Conservation (phyloP, 2,113 vertebrate genomes). For the Melanostigma gelatinosum region DNA sequence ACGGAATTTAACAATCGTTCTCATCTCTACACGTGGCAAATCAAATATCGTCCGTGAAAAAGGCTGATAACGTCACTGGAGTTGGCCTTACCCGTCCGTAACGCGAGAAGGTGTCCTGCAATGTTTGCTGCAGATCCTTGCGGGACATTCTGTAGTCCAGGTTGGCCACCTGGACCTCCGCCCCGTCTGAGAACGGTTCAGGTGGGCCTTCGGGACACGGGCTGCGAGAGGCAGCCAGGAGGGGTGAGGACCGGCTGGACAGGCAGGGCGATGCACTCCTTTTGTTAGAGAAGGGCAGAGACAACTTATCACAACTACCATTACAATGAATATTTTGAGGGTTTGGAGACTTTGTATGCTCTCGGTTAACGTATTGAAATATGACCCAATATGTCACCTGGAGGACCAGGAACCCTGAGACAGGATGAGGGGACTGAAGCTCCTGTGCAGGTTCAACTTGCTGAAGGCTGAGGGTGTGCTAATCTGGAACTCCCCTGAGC, state of each 20-base stretch:
- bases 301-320: not conserved
- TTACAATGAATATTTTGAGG: accelerated
- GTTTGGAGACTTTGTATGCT: not conserved
- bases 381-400: conserved; percentile 81
- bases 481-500: conserved; percentile 88
- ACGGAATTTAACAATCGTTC: not conserved
- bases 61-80: not conserved
- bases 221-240: conserved; percentile 77
- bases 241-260: conserved; percentile 90
- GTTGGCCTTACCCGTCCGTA: conserved; percentile 88
- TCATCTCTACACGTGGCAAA: not conserved
- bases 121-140: conserved; percentile 92
- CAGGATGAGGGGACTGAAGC: conserved; percentile 87
- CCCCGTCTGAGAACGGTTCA: conserved; percentile 92
- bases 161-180: conserved; percentile 92
- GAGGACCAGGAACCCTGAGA: conserved; percentile 93
- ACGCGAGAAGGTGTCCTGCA: conserved; percentile 89
- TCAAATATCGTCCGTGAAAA: not conserved
- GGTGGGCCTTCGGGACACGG: conserved; percentile 71
- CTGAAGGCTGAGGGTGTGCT: conserved; percentile 97
- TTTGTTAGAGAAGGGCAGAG: not conserved
- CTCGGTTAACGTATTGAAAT: not conserved
- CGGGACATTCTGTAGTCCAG: conserved; percentile 95
- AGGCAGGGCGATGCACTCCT: conserved; percentile 91
- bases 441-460: conserved; percentile 89